These are phyloP conservation scores for Masticophis lateralis DNA, from an alignment of 2,797 vertebrate genomes.

Conservation along the genomic window DNA sequence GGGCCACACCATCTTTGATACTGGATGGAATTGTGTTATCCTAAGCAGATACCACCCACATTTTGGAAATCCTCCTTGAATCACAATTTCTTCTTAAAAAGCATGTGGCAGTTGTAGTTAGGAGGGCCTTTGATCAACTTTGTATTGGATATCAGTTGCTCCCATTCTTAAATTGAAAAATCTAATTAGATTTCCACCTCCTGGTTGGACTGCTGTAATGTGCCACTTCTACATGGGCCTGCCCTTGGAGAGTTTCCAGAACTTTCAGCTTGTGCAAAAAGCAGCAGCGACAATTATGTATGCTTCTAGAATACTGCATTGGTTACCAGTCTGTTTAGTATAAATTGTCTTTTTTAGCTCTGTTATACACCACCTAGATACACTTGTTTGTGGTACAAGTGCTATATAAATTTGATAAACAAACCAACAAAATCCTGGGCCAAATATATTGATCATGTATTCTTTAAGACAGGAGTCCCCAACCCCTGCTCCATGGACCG, in stretches of 20 bases:
- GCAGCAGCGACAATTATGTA: background rate
- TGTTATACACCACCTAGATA: background rate
- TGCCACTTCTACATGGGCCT: background rate
- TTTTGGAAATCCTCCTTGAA: background rate
- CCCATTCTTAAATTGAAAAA: background rate
- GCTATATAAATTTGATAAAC: background rate
- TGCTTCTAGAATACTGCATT: background rate
- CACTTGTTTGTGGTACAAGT: background rate
- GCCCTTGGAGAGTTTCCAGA: background rate
- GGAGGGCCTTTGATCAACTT: background rate
- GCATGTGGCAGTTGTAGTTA: background rate
- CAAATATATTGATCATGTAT: background rate
- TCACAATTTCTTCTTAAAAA: background rate
- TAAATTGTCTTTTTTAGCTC: background rate
- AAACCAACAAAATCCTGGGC: background rate
- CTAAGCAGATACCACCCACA: background rate
- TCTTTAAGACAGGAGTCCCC: background rate
- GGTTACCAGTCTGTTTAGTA: background rate
- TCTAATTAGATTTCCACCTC: background rate
- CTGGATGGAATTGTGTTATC: background rate
- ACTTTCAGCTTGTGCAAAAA: background rate
- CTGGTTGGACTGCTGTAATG: background rate
- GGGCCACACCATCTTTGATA: background rate
- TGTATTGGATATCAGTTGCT: background rate
- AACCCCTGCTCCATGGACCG: no score